Evolutionary conservation across 2,113 vertebrate genomes (phyloP).

Genomic region (Rhodinocichla rosea): DNA sequence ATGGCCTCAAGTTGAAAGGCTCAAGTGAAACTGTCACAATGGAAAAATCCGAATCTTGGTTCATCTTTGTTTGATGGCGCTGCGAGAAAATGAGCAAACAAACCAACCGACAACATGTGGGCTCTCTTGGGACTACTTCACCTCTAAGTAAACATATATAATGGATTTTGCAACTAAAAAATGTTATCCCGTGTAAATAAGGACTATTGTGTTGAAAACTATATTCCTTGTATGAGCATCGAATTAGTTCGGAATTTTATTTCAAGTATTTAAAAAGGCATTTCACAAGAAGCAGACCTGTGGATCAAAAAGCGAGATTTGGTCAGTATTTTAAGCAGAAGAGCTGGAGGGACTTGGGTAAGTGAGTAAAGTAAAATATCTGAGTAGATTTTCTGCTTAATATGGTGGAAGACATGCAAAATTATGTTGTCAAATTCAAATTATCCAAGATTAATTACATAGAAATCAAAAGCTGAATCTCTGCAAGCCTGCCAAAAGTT

Average conservation of each 20-base stretch:
- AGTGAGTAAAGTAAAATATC: background rate
- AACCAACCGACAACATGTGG: background rate
- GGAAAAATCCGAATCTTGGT: background rate
- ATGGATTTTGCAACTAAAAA: background rate
- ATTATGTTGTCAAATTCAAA: background rate
- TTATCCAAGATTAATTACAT: background rate
- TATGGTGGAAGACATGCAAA: background rate
- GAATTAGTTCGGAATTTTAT: background rate
- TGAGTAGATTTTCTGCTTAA: background rate
- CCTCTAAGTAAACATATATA: background rate
- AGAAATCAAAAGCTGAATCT: background rate
- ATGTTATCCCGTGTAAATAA: background rate
- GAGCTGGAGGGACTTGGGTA: background rate
- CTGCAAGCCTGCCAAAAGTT: background rate
- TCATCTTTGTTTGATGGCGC: background rate
- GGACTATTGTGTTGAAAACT: background rate
- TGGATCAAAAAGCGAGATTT: background rate
- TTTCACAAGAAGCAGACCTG: background rate
- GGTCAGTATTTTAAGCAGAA: background rate
- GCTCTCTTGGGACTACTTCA: background rate
- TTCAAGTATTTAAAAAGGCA: background rate
- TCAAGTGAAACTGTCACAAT: background rate
- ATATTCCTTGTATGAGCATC: background rate
- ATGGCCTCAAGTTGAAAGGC: background rate
- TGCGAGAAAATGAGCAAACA: background rate